Percentiles rank a stretch among this genome's conserved stretches.
Conservation (phyloP, 2,797 vertebrate species). For the Gallinago stenura region DNA sequence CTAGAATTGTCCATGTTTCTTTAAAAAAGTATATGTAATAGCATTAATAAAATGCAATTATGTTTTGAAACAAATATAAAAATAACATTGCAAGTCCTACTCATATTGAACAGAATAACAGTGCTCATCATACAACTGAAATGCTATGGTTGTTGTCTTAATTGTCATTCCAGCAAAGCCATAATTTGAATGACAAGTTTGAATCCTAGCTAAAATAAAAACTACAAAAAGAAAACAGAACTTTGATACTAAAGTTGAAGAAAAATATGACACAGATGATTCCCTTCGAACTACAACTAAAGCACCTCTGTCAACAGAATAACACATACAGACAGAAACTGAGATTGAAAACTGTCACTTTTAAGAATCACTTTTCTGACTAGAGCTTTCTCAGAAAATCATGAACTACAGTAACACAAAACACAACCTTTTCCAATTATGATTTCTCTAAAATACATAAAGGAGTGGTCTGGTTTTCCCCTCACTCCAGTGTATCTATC, state of each 20-base stretch:
- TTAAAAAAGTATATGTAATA: neutral
- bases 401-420: neutral
- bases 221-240: neutral
- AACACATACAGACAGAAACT: neutral
- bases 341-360: neutral
- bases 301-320: neutral
- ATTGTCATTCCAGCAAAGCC: neutral
- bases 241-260: neutral
- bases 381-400: neutral
- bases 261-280: neutral
- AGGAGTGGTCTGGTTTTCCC: neutral
- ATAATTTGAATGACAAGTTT: neutral
- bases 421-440: neutral
- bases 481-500: fast-evolving
- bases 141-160: neutral
- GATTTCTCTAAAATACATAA: neutral
- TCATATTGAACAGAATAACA: neutral
- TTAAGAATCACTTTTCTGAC: neutral
- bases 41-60: neutral
- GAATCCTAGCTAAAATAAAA: neutral
- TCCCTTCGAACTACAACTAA: neutral
- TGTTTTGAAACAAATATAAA: neutral
- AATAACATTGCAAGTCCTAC: neutral
- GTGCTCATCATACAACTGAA: neutral
- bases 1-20: neutral